phyloP scores from a whole-genome alignment of 2,797 vertebrate species.

The Epinephelus awoara region DNA sequence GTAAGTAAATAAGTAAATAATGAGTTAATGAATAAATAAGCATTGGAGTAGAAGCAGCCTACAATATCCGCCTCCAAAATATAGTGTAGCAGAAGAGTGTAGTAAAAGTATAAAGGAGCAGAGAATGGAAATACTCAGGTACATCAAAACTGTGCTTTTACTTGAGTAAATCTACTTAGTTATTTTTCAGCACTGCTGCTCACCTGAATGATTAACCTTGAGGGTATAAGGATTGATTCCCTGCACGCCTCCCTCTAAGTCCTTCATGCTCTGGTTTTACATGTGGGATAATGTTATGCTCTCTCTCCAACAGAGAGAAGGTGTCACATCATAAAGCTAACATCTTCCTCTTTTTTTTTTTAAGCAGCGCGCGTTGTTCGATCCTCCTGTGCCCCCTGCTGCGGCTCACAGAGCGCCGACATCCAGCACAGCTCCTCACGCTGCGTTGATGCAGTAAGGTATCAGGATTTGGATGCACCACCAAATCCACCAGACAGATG shows the following conservation, averaged over 20 bases:
- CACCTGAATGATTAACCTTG: conserved; percentile 40
- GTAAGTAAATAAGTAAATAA: no score
- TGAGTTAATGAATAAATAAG: no score
- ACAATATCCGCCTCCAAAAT: background rate
- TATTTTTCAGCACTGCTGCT: conserved; percentile 2
- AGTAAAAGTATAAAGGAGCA: background rate
- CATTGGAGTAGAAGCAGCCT: background rate
- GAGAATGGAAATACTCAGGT: background rate
- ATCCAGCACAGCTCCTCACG: conserved; percentile 29
- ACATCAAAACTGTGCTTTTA: background rate
- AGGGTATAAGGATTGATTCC: conserved; percentile 15
- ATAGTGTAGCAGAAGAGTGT: no score
- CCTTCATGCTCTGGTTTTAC: conserved; percentile 25
- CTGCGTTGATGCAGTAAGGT: conserved; percentile 15
- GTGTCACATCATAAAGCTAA: conserved; percentile 31
- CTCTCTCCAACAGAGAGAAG: conserved; percentile 41
- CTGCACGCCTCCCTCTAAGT: background rate
- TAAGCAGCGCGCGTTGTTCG: conserved; percentile 21
- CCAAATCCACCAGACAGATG: conserved; percentile 58
- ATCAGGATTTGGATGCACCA: conserved; percentile 58
- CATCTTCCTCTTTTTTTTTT: conserved; percentile 22
- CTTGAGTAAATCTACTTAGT: background rate
- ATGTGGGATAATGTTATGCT: conserved; percentile 38
- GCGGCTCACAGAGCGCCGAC: conserved; percentile 15
- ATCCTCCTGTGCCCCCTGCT: conserved; percentile 15